A percentile compares a stretch with the other conserved stretches of the same genome.
These are phyloP conservation scores for Lycaon pictus DNA, from an alignment of 2,113 vertebrate genomes.

Conservation along the genomic window DNA sequence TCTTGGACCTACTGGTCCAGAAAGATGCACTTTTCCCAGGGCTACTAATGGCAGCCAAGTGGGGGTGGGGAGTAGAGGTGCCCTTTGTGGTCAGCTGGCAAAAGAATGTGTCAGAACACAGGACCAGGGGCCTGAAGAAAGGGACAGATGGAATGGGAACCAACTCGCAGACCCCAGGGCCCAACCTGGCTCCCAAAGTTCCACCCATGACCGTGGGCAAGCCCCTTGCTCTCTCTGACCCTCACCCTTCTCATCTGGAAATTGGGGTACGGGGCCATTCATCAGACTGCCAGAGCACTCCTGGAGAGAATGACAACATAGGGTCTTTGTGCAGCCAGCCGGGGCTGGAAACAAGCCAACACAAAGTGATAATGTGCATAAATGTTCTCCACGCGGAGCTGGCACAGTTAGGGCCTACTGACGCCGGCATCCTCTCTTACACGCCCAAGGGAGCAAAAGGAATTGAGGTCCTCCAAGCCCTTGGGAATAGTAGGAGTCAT, in stretches of 20 bases:
- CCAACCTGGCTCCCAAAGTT: neutral
- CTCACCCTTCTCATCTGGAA: neutral
- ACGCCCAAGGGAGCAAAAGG: neutral
- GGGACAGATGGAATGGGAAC: neutral
- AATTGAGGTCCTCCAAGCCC: neutral
- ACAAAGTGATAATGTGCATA: neutral
- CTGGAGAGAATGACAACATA: neutral
- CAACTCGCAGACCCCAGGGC: neutral
- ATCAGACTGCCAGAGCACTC: neutral
- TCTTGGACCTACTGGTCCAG: neutral
- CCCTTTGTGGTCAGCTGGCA: neutral
- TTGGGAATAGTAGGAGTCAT: neutral
- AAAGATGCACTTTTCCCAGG: neutral
- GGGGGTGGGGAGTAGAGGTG: neutral
- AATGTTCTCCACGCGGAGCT: neutral
- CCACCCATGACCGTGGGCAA: accelerated
- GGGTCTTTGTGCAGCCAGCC: neutral
- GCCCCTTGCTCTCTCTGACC: neutral
- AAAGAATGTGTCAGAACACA: neutral
- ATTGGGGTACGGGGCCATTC: neutral
- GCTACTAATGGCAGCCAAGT: neutral
- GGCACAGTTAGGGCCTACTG: neutral
- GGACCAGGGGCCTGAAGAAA: neutral
- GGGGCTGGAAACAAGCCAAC: neutral
- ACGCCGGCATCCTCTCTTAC: accelerated